Evolutionary conservation across 2,888 invertebrate genomes (phyloP), one percentile per base, ranked within the genome.

Genomic region (Electrophaes corylata): DNA sequence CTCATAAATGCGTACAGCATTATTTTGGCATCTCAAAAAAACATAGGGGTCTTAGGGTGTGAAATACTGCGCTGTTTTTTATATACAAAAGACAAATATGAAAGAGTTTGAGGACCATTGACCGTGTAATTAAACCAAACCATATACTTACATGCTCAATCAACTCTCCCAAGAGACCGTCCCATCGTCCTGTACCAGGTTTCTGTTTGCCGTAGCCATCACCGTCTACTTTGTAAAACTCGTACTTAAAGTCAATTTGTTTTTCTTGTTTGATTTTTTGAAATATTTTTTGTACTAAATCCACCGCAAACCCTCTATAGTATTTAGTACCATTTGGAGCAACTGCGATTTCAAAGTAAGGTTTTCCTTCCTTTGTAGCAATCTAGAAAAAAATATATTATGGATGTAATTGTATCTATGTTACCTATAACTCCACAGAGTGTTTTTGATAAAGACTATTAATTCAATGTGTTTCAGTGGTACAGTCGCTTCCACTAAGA

Each of bases 221-320:
- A 61, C 94, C 95, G 0, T 92, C 91, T 0, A 94, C 95, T 48
- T 94, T 77, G 71, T 94, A 93, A 66, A 96, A 95, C 65, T 93
- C 92, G 70, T 94, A 96, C 48, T 94, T 72, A 85, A 93, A 33
- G 95, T 81, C 73, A 4, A 64, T 45, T 8, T 81, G 70, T 12
- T 81, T 72, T 8, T 75, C 60, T 12, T 71, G 64, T 44, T 72
- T 79, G n/a, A 91, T 86, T 1, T 74, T 60, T 48, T 81, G 61
- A 60, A 91, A 94, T 55, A 99, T 95, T 61, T 94, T 94, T 11
- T 94, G 86, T 57, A 98, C 94, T 0, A 99, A 88, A 80, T 99
- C 98, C 49, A 98, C 94, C 3, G 96, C 95, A 78, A 96, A 99
- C 0, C 98, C 98, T 72, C 95, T 95, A 72, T 92, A 45, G 19